These are phyloP conservation scores for Aphidoletes aphidimyza DNA, from an alignment of 2,888 invertebrate species.

Conservation along the genomic window DNA sequence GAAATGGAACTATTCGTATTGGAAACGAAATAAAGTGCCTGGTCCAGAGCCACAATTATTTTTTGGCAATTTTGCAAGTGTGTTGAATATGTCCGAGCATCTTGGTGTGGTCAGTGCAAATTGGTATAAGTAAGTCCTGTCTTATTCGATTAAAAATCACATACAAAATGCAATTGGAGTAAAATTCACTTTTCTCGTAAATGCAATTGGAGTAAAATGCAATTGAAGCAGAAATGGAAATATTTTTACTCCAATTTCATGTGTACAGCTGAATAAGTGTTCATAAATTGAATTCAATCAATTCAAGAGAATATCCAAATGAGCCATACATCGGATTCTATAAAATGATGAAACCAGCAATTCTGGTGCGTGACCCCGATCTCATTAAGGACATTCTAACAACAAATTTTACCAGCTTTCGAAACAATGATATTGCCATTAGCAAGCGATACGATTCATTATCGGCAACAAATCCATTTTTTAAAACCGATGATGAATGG, in stretches of 20 bases:
- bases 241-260: too few species aligned
- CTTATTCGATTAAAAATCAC: too few species aligned
- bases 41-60: conserved; percentile 57
- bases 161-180: too few species aligned
- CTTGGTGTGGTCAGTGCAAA: conserved; percentile 56
- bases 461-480: conserved; percentile 64
- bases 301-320: conserved; percentile 57
- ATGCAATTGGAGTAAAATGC: too few species aligned
- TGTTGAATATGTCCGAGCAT: conserved; percentile 56
- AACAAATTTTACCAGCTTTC: conserved; percentile 63
- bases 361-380: conserved; percentile 63
- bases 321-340: conserved; percentile 63
- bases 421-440: conserved; percentile 63
- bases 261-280: too few species aligned
- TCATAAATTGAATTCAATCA: too few species aligned
- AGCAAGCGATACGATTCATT: conserved; percentile 65
- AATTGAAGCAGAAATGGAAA: too few species aligned
- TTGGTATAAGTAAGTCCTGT: conserved; percentile 58
- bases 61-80: conserved; percentile 57
- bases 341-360: conserved; percentile 60
- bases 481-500: conserved; percentile 65
- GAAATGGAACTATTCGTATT: conserved; percentile 56
- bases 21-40: conserved; percentile 57
- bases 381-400: conserved; percentile 61
- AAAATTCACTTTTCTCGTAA: too few species aligned